These are phyloP conservation scores for Anolis sagrei DNA, from an alignment of 2,113 vertebrate species.

Conservation along the genomic window DNA sequence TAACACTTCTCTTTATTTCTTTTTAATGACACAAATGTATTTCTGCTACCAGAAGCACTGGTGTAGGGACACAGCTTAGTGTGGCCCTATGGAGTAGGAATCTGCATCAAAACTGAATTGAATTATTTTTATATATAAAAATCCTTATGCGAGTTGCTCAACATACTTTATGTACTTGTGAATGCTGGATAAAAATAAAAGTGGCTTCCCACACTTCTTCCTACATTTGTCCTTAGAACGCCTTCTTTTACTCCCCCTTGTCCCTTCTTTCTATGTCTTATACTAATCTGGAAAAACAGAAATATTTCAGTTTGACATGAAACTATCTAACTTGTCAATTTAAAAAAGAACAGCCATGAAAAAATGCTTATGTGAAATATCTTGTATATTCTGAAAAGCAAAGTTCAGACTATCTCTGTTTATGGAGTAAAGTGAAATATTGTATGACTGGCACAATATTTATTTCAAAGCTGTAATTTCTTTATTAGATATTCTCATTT, in stretches of 20 bases:
- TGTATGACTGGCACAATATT: neutral
- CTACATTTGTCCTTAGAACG: slow-evolving; percentile 29
- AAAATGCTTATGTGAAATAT: neutral
- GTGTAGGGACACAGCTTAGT: neutral
- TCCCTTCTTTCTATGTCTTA: slow-evolving; percentile 11
- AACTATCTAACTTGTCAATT: slow-evolving; percentile 3
- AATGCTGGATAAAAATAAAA: neutral
- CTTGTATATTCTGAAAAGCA: neutral
- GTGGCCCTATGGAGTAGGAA: neutral
- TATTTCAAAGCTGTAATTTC: neutral
- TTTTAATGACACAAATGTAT: neutral
- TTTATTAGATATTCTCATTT: neutral
- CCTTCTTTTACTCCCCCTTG: neutral
- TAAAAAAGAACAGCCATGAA: slow-evolving; percentile 19
- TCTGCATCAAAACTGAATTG: neutral
- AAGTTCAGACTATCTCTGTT: neutral
- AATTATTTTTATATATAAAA: neutral
- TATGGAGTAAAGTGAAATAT: neutral
- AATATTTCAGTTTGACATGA: slow-evolving; percentile 11
- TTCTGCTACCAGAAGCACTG: neutral
- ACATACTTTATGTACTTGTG: neutral
- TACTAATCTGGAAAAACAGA: neutral
- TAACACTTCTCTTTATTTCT: neutral
- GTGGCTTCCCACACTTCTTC: neutral
- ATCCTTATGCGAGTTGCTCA: neutral